Conservation (phyloP, 2,797 vertebrate genomes). For the Sardinella longiceps region DNA sequence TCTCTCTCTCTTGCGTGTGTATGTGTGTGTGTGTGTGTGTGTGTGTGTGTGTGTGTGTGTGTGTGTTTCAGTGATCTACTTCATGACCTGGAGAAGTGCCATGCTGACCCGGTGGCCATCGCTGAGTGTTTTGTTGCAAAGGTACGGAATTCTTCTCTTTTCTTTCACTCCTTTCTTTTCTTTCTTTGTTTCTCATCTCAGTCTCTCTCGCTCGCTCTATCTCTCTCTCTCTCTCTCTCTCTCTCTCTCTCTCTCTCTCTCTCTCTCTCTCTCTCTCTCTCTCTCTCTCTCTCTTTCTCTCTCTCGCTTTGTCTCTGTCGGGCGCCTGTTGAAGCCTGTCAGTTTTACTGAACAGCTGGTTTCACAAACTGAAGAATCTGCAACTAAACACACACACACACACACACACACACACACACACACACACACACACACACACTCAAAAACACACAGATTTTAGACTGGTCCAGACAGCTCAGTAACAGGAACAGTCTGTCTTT, state of each 20-base stretch:
- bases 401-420: background rate
- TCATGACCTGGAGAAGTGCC: conserved; percentile 93
- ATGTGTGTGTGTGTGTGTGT: conserved; percentile 24
- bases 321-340: background rate
- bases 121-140: conserved; percentile 98
- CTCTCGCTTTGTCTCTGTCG: conserved; percentile 3
- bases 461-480: background rate
- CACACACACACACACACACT: background rate
- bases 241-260: background rate
- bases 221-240: conserved; percentile 43
- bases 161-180: background rate
- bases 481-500: background rate
- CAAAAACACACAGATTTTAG: background rate
- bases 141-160: conserved; percentile 74
- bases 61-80: conserved; percentile 85
- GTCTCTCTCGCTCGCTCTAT: no score
- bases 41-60: conserved; percentile 52
- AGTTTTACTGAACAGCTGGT: conserved; percentile 57
- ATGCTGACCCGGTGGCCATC: conserved; percentile 94
- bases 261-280: conserved; percentile 34
- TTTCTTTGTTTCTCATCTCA: background rate
- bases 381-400: background rate
- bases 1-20: no score
- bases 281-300: conserved; percentile 22
- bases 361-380: background rate